Evolutionary conservation across 2,888 invertebrate genomes (phyloP).

Genomic region (Palloptera scutellata): DNA sequence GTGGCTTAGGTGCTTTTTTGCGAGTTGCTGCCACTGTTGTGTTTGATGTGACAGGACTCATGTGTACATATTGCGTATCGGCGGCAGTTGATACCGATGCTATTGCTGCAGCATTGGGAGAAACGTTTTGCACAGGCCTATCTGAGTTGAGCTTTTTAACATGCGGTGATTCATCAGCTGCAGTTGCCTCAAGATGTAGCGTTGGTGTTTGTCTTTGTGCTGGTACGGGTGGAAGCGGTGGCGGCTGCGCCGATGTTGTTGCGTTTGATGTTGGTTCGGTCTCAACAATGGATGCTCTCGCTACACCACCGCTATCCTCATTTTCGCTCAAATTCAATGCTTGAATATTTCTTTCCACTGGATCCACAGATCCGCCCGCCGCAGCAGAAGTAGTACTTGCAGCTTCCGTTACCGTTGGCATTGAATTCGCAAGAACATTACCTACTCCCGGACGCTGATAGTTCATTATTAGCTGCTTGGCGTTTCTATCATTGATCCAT

Average conservation of each 20-base stretch:
- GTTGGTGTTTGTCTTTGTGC: constrained; percentile 30
- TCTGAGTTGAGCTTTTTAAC: constrained; percentile 42
- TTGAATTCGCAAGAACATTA: constrained; percentile 27
- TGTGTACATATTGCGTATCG: constrained; percentile 42
- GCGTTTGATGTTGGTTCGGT: constrained; percentile 31
- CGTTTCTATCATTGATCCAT: constrained; percentile 68
- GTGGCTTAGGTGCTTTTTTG: constrained; percentile 54
- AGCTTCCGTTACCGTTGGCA: constrained; percentile 35
- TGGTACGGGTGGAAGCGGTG: constrained; percentile 25
- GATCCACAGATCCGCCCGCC: constrained; percentile 28
- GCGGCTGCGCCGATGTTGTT: constrained; percentile 18
- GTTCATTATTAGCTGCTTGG: constrained; percentile 59
- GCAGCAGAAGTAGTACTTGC: constrained; percentile 29
- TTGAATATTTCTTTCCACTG: constrained; percentile 43
- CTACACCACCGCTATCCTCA: constrained; percentile 35
- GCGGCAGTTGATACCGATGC: neutral
- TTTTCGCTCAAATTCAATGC: constrained; percentile 40
- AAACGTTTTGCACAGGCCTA: constrained; percentile 17
- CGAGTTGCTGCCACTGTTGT: constrained; percentile 45
- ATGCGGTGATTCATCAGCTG: constrained; percentile 6
- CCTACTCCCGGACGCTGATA: constrained; percentile 45
- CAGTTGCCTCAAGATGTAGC: constrained; percentile 15
- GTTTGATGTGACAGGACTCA: constrained; percentile 36
- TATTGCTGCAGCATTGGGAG: neutral
- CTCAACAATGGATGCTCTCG: constrained; percentile 30